Base-by-base conservation (phyloP, 2,797 vertebrate species). In the Hephaestus fuliginosus region DNA sequence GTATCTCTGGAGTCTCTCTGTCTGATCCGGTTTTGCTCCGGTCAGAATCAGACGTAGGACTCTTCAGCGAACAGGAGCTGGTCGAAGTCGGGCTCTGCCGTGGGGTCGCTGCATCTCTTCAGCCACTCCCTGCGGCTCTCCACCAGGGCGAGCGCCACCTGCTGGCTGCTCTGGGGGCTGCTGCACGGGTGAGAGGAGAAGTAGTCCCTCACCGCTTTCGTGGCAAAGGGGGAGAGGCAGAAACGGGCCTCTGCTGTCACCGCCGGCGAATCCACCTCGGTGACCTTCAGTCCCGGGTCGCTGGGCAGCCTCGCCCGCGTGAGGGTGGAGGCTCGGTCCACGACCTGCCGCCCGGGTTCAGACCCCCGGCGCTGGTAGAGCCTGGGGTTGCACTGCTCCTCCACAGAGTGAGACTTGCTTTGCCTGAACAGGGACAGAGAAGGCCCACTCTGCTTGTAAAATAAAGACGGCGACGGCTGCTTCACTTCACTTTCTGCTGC, bases 11-110 rank as follows among this genome's bases (percentile, higher is more conserved):
- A 1, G 25, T 8, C 9, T 13, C 3, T 8, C 9, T 3, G 9
- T 58, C 30, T 39, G 2, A 41, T 61, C 15, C n/a, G 30, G 9
- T 12, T 13, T 2, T 2, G 0, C 15, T 60, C 3, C n/a, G 2
- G 20, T 67, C 17, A 0, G 0, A 2, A 9, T 96, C 91, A 97
- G 62, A 97, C 85, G 0, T 94, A 96, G 56, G 96, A 96, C 68
- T 97, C 96, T 70, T 96, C 96, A 0, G 93, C 92, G 74, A 96
- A 96, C 89, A 97, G 90, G 53, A 95, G 94, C 92, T 96, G 95
- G 69, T 97, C 96, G 53, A 96, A 92, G 86, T 96, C 95, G 0
- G 82, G 61, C 82, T 97, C 96, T 41, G 91, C 90, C n/a, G 91
- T 85, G 28, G 95, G 94, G 51, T 94, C 89, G 39, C 85, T 96